Evolutionary conservation across 2,888 invertebrate genomes (phyloP).

Genomic region (Drosophila anomelani): DNA sequence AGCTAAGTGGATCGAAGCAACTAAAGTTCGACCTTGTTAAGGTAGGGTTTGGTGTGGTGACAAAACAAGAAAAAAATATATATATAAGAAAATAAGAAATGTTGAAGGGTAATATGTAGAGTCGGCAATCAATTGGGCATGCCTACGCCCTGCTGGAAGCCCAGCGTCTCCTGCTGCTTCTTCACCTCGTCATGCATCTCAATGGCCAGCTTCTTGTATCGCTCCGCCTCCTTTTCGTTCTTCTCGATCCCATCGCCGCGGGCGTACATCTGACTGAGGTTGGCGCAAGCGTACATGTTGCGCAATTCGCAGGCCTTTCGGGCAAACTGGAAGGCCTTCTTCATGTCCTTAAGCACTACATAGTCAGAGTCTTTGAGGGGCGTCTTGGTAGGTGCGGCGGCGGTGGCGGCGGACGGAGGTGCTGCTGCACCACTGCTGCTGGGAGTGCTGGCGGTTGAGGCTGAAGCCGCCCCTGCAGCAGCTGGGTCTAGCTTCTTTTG

Average conservation of each 20-base stretch:
- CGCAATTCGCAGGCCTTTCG: constrained; percentile 92
- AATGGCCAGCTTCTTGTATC: constrained; percentile 89
- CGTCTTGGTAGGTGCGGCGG: constrained; percentile 15
- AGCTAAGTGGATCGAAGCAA: constrained; percentile 2
- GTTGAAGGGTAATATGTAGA: neutral
- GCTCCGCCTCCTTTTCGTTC: constrained; percentile 89
- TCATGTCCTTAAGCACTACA: constrained; percentile 88
- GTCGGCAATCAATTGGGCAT: constrained; percentile 72
- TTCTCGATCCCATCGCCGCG: constrained; percentile 93
- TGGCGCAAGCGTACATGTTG: constrained; percentile 95
- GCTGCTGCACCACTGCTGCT: neutral
- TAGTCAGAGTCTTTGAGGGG: constrained; percentile 83
- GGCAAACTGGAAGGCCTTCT: constrained; percentile 91
- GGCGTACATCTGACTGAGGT: constrained; percentile 94
- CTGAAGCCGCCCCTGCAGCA: neutral
- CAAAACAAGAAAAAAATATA: neutral
- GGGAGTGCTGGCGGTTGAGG: neutral
- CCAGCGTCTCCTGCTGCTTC: constrained; percentile 85
- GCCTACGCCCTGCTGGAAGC: constrained; percentile 86
- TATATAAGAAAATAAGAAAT: neutral
- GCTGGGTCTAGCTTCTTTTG: constrained; percentile 86
- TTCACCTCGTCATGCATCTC: constrained; percentile 89
- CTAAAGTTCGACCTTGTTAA: constrained; percentile 7
- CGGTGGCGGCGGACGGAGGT: neutral
- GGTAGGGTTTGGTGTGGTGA: neutral